Evolutionary conservation across 2,797 vertebrate genomes (phyloP).

Genomic region (Loriculus beryllinus): DNA sequence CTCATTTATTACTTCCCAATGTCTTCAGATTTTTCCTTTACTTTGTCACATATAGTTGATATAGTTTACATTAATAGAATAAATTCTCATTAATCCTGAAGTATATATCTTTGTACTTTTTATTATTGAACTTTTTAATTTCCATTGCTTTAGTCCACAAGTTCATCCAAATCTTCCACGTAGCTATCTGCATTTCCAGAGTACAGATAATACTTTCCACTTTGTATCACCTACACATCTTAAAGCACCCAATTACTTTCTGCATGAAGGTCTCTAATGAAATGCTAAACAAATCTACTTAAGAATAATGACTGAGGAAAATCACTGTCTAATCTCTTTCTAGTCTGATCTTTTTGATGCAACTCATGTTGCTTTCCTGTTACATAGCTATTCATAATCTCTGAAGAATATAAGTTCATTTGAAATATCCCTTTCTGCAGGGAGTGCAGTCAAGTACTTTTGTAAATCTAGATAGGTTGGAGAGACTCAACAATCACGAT

Average conservation of each 20-base stretch:
- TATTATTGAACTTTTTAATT: neutral
- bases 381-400: neutral
- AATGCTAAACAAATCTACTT: neutral
- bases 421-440: neutral
- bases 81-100: neutral
- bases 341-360: neutral
- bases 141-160: neutral
- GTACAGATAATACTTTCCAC: neutral
- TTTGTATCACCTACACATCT: neutral
- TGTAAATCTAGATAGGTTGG: neutral
- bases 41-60: neutral
- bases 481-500: neutral
- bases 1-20: neutral
- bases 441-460: neutral
- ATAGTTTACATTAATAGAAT: neutral
- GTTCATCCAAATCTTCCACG: neutral
- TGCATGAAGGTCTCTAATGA: neutral
- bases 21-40: neutral
- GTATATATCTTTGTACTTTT: neutral
- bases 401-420: neutral
- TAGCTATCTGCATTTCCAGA: neutral
- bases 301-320: neutral
- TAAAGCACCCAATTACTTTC: neutral
- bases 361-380: neutral
- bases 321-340: neutral